Base-by-base conservation (phyloP, 2,888 invertebrate genomes). In the Hirtodrosophila cameraria region DNA sequence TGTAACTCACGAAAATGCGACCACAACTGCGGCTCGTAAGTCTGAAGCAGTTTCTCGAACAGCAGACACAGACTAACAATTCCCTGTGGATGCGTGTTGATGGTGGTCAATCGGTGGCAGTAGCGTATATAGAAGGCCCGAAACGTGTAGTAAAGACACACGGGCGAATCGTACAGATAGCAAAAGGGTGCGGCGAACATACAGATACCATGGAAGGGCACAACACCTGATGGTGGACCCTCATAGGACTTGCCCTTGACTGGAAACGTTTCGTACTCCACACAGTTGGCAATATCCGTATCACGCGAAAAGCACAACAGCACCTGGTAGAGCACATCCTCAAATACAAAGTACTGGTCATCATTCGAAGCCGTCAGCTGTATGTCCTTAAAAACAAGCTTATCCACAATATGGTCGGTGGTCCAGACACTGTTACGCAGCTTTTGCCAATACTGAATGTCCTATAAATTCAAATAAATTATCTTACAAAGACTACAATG, bases 151-250 rank as follows among this genome's bases (percentile, higher is more conserved):
- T 98, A 99, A 53, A 98, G 92, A 50, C 94, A 94, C 11, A 96
- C 94, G 0, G 97, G 96, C 75, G 97, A 96, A 81, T 97, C 96
- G 89, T 95, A 98, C 25, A 99, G 91, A 88, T 97, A 99, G 90
- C 98, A 98, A 88, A 99, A 95, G 1, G 98, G 98, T 0, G 97
- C 97, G 39, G 97, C 98, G 90, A 97, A 98, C 98, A 99, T 98
- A 13, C 98, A 96, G 90, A 99, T 98, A 1, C 98, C 98, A 90
- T 99, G 98, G 90, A 98, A 98, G 0, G 98, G 98, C 75, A 99
- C 97, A 28, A 98, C 94, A 0, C 98, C 98, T 88, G 96, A 97
- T 0, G 98, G 98, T 5, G 99, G 98, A 88, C 89, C 89, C 35
- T 91, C 91, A 46, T 91, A 91, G 13, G 88, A 86, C 68, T 90